Base-by-base conservation (phyloP, 2,888 invertebrate genomes). In the Acanthococcus lagerstroemiae region DNA sequence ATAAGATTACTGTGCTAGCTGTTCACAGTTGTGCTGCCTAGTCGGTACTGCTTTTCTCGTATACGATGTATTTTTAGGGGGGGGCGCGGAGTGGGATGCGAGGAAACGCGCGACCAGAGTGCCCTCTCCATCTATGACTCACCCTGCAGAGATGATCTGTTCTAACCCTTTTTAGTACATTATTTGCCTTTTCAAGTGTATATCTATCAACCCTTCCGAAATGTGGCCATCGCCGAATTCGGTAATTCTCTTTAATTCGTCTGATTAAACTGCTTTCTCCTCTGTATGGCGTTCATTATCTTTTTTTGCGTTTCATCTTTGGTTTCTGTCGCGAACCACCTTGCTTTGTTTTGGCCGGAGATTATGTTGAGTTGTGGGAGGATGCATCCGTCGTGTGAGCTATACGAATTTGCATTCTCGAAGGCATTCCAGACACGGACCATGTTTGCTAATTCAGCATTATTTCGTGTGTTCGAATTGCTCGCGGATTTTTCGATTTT, bases 1-100 rank as follows among this genome's bases (percentile, higher is more conserved):
- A 90, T 90, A 90, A 90, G 90, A 90, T 90, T 90, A 90, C 88
- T 88, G 88, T 61, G 61, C 61, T 61, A 52, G 61, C 52, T 61
- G 61, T 61, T 61, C 61, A 52, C 61, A 61, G 61, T 61, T 61
- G 61, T 61, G 61, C 52, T 30, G 37, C n/a, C 12, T 61, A 52
- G 61, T 48, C 22, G n/a, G n/a, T n/a, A n/a, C n/a, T 61, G 50
- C 26, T 37, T 37, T 21, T 30, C 55, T 61, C 61, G 61, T 37
- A 37, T 37, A 37, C 37, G n/a, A n/a, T n/a, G 37, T 37, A 37
- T n/a, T 37, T 37, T n/a, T n/a, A n/a, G n/a, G n/a, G n/a, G n/a
- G n/a, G n/a, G n/a, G n/a, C n/a, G n/a, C n/a, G n/a, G n/a, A n/a
- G n/a, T n/a, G n/a, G 37, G 37, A 37, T 37, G 37, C 37, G n/a